Percentiles rank a stretch among this genome's conserved stretches.
phyloP scores from a whole-genome alignment of 2,797 vertebrate species.

The Scleropages formosus region DNA sequence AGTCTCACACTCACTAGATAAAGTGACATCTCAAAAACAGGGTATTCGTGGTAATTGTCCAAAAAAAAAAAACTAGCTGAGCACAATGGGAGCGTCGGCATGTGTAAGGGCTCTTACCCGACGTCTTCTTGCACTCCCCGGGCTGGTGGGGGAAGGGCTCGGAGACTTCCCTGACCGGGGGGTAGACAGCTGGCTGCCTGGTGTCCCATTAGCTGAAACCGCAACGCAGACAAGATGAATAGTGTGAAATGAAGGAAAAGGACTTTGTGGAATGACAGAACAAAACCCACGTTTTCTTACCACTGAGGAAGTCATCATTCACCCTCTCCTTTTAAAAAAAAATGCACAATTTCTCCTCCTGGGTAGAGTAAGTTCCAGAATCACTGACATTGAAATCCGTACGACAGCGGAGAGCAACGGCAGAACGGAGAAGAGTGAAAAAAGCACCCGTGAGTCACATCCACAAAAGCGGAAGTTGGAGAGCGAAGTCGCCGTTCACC shows the following conservation, averaged over 20 bases:
- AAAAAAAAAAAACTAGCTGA: background rate
- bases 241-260: conserved; percentile 15
- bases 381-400: no score
- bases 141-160: conserved; percentile 92
- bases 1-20: no score
- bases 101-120: conserved; percentile 75
- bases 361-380: no score
- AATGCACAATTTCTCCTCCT: background rate
- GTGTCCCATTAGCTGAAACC: conserved; percentile 95
- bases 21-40: no score
- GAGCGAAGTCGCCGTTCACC: no score
- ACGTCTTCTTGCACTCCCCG: conserved; percentile 88
- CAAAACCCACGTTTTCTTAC: background rate
- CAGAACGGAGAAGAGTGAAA: no score
- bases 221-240: conserved; percentile 42
- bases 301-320: background rate
- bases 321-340: background rate
- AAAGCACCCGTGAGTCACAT: no score
- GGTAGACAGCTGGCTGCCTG: conserved; percentile 94
- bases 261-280: background rate
- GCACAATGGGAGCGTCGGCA: background rate
- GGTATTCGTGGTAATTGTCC: no score
- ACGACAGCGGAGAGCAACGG: no score
- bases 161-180: conserved; percentile 95
- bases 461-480: no score